These are phyloP conservation scores for Acronicta psi DNA, from an alignment of 2,888 invertebrate genomes.

Conservation along the genomic window DNA sequence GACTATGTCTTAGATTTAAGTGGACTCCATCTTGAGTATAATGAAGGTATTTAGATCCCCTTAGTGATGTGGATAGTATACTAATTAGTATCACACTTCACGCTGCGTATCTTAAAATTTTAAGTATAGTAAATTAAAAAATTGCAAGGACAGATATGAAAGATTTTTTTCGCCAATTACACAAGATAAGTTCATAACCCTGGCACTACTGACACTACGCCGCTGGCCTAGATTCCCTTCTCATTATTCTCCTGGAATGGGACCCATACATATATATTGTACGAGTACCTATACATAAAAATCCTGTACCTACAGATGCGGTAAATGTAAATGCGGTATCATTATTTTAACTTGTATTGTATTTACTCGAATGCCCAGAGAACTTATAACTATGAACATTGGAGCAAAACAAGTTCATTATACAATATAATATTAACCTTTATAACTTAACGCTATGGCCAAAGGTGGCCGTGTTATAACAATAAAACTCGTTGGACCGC, in stretches of 20 bases:
- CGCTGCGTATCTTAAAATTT: too few relatives aligned
- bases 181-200: too few relatives aligned
- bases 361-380: slow-evolving; percentile 11
- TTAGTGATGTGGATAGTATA: not conserved
- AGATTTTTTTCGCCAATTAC: too few relatives aligned
- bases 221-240: too few relatives aligned
- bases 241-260: too few relatives aligned
- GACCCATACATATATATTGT: too few relatives aligned
- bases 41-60: not conserved
- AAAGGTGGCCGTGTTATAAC: slow-evolving; percentile 46
- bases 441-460: slow-evolving; percentile 35
- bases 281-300: too few relatives aligned
- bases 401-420: slow-evolving; percentile 36
- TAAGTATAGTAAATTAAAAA: too few relatives aligned
- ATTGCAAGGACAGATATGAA: too few relatives aligned
- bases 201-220: too few relatives aligned
- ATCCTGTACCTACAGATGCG: not conserved
- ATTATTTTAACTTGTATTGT: slow-evolving; percentile 3
- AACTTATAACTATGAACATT: slow-evolving; percentile 32
- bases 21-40: not conserved
- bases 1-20: slow-evolving; percentile 5
- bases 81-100: too few relatives aligned
- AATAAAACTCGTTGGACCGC: slow-evolving; percentile 55
- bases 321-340: slow-evolving; percentile 3
- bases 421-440: slow-evolving; percentile 33